A percentile compares a stretch with the other conserved stretches of the same genome.
Evolutionary conservation across 2,797 vertebrate genomes (phyloP).

Genomic region (Dicrostonyx torquatus): DNA sequence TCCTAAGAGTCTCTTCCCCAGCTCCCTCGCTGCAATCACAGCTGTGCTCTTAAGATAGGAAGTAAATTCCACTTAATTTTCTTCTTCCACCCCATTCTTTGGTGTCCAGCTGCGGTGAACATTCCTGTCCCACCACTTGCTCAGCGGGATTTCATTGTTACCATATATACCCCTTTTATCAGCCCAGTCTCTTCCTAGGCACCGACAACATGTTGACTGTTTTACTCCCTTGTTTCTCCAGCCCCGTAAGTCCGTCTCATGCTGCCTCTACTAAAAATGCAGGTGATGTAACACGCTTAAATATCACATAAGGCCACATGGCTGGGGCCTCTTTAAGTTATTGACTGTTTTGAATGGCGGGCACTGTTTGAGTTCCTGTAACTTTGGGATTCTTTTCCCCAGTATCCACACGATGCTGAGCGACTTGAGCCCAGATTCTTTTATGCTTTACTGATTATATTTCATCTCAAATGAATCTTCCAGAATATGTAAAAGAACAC

Average conservation of each 20-base stretch:
- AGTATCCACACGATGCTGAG: neutral
- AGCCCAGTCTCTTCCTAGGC: neutral
- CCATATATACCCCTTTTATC: neutral
- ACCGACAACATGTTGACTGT: neutral
- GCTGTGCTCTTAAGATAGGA: neutral
- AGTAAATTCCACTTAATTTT: neutral
- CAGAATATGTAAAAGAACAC: neutral
- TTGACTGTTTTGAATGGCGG: neutral
- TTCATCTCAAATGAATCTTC: slow-evolving; percentile 15
- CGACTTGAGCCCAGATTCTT: neutral
- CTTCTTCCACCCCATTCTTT: neutral
- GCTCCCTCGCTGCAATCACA: neutral
- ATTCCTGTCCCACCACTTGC: neutral
- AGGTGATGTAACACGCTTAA: neutral
- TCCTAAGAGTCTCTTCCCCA: neutral
- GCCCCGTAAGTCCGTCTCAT: neutral
- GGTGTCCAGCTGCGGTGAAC: neutral
- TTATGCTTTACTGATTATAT: neutral
- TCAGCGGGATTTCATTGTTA: neutral
- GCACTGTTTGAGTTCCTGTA: neutral
- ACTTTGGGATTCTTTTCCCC: neutral
- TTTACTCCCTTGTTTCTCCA: neutral
- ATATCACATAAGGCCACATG: neutral
- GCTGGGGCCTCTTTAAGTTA: neutral
- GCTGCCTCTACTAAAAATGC: neutral